Evolutionary conservation across 2,113 vertebrate genomes (phyloP), one percentile per base, ranked within the genome.

Genomic region (Erpornis zantholeuca): DNA sequence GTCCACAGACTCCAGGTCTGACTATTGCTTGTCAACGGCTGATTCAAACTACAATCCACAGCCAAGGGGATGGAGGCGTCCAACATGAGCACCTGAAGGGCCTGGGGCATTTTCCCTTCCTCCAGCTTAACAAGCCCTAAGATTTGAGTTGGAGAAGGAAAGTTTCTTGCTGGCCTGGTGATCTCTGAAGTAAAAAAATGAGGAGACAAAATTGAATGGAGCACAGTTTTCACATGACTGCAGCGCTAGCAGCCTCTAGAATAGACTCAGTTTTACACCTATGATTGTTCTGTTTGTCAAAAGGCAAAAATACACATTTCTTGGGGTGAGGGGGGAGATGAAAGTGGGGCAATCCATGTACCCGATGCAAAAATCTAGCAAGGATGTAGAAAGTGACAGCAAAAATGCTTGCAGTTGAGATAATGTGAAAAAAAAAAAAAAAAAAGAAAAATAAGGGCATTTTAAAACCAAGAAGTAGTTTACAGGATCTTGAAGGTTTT

Each of bases 51-150:
- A 98, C 94, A 99, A 98, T 73, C 97, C 97, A 84, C 98, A 98
- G 94, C 98, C 98, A 65, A 98, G 97, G 82, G 98, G 97, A 50
- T 99, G 98, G 98, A 98, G 97, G 73, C 98, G 95, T 94, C 98
- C 98, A 95, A 97, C 97, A 85, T 98, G 96, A 98, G 79, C 59
- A n/a, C 54, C 73, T 75, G n/a, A 83, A 90, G 72, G 82, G 33
- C 25, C 72, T 75, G 40, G 22, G 19, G 15, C 69, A 29, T 80
- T 44, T 60, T 82, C n/a, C 53, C 31, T 64, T 64, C 65, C 50
- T 64, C 81, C 84, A 86, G 38, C 73, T 75, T 28, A 38, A 33
- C 38, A 72, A 73, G 28, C 22, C 56, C 83, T 88, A 86, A 90
- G 40, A 82, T 84, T 20, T 33, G 81, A 96, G 76, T 44, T 95